These are phyloP conservation scores for Drosophila kanekoi DNA, from an alignment of 2,888 invertebrate genomes.

Conservation along the genomic window DNA sequence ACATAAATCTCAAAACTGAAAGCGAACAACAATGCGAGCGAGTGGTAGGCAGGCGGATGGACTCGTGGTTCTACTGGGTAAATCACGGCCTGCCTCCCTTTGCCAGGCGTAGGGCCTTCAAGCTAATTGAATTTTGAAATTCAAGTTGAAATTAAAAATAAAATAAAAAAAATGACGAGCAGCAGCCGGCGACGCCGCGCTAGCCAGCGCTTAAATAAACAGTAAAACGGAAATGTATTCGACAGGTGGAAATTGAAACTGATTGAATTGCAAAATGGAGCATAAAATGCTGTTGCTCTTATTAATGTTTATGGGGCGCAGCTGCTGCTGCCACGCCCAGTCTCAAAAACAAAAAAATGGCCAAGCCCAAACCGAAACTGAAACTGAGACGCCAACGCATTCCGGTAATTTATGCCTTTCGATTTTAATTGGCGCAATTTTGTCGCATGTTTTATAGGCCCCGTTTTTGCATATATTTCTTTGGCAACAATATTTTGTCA, in stretches of 20 bases:
- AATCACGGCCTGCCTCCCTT: conserved; percentile 11
- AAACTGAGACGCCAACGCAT: conserved; percentile 7
- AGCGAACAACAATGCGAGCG: conserved; percentile 47
- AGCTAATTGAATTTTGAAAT: conserved; percentile 76
- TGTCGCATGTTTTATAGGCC: conserved; percentile 56
- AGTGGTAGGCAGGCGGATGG: conserved; percentile 27
- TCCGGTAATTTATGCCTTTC: conserved; percentile 69
- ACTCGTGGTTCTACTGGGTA: conserved; percentile 20
- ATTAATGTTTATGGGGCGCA: conserved; percentile 53
- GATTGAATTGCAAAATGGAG: conserved; percentile 77
- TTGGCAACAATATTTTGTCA: conserved; percentile 41
- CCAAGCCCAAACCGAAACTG: neutral
- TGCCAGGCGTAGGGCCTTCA: conserved; percentile 29
- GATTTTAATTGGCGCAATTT: conserved; percentile 73
- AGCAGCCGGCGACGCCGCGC: conserved; percentile 17
- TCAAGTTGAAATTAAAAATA: conserved; percentile 69
- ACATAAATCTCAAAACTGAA: conserved; percentile 73
- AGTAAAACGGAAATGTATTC: conserved; percentile 76
- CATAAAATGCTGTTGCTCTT: conserved; percentile 65
- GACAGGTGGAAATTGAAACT: conserved; percentile 79
- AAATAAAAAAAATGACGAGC: conserved; percentile 58
- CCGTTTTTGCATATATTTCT: conserved; percentile 53
- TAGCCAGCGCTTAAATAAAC: conserved; percentile 58
- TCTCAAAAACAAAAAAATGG: conserved; percentile 8
- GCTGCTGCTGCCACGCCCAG: conserved; percentile 56